phyloP scores from a whole-genome alignment of 2,888 invertebrate species.

The Diplolepis rosae region DNA sequence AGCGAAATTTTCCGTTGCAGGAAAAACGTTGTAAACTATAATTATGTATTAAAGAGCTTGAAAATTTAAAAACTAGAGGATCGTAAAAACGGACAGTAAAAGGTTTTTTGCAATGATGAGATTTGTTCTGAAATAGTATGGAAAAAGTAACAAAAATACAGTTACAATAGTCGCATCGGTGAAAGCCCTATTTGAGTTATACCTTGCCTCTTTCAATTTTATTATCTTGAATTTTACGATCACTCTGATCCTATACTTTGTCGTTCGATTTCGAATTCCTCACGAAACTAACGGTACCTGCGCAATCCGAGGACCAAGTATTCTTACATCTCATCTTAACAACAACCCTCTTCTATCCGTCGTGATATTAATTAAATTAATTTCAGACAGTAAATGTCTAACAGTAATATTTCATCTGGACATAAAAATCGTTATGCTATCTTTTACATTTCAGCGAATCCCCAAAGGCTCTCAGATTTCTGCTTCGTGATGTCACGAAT shows the following conservation, averaged over 20 bases:
- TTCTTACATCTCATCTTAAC: constrained; percentile 1
- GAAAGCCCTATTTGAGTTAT: background rate
- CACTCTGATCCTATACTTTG: background rate
- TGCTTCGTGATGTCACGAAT: constrained; percentile 4
- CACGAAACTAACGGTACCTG: background rate
- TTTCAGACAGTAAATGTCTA: background rate
- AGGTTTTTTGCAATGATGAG: too few relatives aligned
- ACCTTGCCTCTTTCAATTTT: background rate
- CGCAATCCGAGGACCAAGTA: background rate
- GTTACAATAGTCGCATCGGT: too few relatives aligned
- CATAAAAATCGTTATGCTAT: constrained; percentile 9
- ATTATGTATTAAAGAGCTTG: too few relatives aligned
- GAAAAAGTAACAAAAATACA: too few relatives aligned
- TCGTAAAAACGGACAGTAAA: too few relatives aligned
- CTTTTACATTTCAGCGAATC: constrained; percentile 13
- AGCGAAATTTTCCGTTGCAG: too few relatives aligned
- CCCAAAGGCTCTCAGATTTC: background rate
- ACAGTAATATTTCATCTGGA: background rate
- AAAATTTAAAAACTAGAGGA: too few relatives aligned
- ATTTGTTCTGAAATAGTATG: too few relatives aligned
- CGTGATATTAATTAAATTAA: constrained; percentile 20
- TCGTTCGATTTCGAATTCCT: background rate
- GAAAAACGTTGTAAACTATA: too few relatives aligned
- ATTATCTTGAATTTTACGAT: background rate
- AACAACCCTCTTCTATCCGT: constrained; percentile 2